phyloP scores from a whole-genome alignment of 2,888 invertebrate genomes.

The Brenthis daphne region DNA sequence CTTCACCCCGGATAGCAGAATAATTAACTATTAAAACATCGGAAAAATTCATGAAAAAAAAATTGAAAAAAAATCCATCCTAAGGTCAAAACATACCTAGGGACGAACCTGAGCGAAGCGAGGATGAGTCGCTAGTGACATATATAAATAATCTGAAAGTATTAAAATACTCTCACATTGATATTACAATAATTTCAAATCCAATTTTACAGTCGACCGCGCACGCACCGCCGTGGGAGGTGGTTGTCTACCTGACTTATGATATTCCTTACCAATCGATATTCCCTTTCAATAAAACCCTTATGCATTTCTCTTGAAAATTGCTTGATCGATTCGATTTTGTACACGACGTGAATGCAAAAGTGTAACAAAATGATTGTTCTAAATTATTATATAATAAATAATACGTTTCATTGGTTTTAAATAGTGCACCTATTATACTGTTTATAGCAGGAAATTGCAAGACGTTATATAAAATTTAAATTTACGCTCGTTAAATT shows the following conservation, averaged over 20 bases:
- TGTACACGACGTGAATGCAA: not conserved
- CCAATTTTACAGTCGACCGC: slow-evolving; percentile 38
- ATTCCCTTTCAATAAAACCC: slow-evolving; percentile 32
- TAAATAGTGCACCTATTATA: too few species aligned
- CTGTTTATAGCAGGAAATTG: too few species aligned
- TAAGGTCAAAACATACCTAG: too few species aligned
- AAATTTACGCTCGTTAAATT: too few species aligned
- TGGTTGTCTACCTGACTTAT: slow-evolving; percentile 34
- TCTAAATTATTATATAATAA: too few species aligned
- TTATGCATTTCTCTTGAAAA: slow-evolving; percentile 31
- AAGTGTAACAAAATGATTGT: not conserved
- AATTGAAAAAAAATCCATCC: too few species aligned
- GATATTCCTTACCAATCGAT: slow-evolving; percentile 35
- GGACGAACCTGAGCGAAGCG: too few species aligned
- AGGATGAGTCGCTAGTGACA: not conserved
- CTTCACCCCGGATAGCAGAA: too few species aligned
- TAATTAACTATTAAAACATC: too few species aligned
- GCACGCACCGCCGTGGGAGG: slow-evolving; percentile 43
- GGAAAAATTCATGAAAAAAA: too few species aligned
- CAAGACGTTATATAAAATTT: too few species aligned
- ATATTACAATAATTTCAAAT: slow-evolving; percentile 36
- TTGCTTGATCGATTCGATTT: slow-evolving; percentile 2
- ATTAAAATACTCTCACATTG: slow-evolving; percentile 11
- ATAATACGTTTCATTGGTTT: too few species aligned
- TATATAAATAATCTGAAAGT: not conserved